A percentile compares a stretch with the other conserved stretches of the same genome.
phyloP scores from a whole-genome alignment of 1,140 invertebrate genomes.

The Cyphomyrmex costatus region DNA sequence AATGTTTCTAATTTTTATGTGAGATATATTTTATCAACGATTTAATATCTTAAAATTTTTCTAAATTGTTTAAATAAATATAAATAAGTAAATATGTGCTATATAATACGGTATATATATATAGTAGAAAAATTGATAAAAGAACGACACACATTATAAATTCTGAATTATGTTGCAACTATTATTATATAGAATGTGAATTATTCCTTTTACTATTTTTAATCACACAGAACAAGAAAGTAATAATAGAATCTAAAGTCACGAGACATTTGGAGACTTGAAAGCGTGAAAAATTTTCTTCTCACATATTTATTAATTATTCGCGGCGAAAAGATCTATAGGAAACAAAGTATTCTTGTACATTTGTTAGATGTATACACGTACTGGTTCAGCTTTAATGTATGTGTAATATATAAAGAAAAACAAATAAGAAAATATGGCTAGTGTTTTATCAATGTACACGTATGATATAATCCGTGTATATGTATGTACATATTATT shows the following conservation, averaged over 20 bases:
- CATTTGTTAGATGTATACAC: conserved; percentile 70
- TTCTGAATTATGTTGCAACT: conserved; percentile 6
- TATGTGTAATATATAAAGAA: conserved; percentile 70
- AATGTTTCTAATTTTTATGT: not conserved
- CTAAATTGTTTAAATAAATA: not conserved
- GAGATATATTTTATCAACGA: not conserved
- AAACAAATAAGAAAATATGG: conserved; percentile 58
- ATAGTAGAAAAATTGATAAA: not conserved
- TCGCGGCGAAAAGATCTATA: not conserved
- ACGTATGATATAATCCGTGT: conserved; percentile 59
- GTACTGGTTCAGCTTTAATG: conserved; percentile 72
- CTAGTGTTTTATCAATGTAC: conserved; percentile 69
- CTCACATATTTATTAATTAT: conserved; percentile 20
- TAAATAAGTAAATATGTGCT: not conserved
- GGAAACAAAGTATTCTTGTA: conserved; percentile 68
- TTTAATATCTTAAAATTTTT: conserved; percentile 15
- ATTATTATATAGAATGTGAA: not conserved
- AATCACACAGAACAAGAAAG: not conserved
- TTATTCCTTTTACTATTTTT: not conserved
- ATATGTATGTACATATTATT: conserved; percentile 47
- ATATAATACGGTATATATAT: not conserved
- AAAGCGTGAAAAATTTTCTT: not conserved
- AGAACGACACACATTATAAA: not conserved
- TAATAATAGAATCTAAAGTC: conserved; percentile 40
- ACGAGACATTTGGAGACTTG: not conserved